Percentiles rank a stretch among this genome's conserved stretches.
phyloP scores from a whole-genome alignment of 2,113 vertebrate species.

The Leptocoma aspasia region DNA sequence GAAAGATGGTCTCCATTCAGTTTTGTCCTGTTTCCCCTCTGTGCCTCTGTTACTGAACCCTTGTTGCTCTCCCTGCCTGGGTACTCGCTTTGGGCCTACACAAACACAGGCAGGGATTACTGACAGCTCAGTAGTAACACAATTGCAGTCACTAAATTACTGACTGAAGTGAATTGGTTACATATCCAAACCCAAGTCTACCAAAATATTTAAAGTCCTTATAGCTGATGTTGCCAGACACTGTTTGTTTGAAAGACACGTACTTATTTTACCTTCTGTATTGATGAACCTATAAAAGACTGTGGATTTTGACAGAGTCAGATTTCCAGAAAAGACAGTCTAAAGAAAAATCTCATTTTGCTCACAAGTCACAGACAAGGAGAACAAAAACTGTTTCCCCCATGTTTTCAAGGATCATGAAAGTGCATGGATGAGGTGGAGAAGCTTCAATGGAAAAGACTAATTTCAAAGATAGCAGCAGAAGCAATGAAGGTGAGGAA shows the following conservation, averaged over 20 bases:
- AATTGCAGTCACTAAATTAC: background rate
- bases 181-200: background rate
- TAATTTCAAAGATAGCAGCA: background rate
- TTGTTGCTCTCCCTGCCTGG: slow-evolving; percentile 56
- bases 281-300: background rate
- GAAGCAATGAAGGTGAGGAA: background rate
- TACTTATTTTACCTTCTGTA: background rate
- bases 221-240: background rate
- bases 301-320: background rate
- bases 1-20: slow-evolving; percentile 60
- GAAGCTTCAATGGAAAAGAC: background rate
- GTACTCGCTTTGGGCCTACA: slow-evolving; percentile 65
- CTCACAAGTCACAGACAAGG: background rate
- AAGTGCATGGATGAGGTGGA: background rate
- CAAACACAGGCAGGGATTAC: background rate
- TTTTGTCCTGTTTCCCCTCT: slow-evolving; percentile 67
- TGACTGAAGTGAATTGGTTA: background rate
- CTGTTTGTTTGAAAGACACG: background rate
- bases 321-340: background rate
- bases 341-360: background rate
- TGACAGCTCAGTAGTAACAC: background rate
- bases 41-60: slow-evolving; percentile 46
- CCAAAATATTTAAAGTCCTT: background rate
- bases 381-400: background rate
- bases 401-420: background rate